phyloP scores from a whole-genome alignment of 2,888 invertebrate species.

The Odontomyia ornata region DNA sequence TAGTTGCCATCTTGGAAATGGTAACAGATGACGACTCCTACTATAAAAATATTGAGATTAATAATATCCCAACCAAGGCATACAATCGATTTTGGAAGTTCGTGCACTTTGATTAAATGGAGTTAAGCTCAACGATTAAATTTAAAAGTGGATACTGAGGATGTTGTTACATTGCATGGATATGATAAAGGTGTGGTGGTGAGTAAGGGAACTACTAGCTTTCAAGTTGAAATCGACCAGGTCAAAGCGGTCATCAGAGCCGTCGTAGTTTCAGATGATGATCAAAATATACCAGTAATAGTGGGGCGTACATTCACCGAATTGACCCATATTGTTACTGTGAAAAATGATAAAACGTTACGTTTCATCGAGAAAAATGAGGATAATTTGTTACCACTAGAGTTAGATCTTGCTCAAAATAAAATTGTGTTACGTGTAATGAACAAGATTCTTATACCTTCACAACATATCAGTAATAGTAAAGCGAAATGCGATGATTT shows the following conservation, averaged over 20 bases:
- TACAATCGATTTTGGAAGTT: constrained; percentile 48
- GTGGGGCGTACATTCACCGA: constrained; percentile 45
- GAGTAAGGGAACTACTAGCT: neutral
- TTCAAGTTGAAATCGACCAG: constrained; percentile 39
- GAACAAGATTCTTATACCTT: constrained; percentile 35
- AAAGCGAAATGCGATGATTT: constrained; percentile 17
- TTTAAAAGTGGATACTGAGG: neutral
- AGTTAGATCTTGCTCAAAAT: neutral
- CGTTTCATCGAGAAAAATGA: constrained; percentile 7
- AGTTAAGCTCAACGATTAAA: constrained; percentile 27
- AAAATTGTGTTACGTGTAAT: constrained; percentile 5
- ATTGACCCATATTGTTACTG: constrained; percentile 32
- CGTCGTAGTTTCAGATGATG: constrained; percentile 37
- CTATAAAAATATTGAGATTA: neutral
- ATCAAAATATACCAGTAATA: constrained; percentile 45
- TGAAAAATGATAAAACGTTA: constrained; percentile 17
- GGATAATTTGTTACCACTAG: neutral
- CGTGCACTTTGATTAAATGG: constrained; percentile 43
- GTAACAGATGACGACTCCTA: neutral
- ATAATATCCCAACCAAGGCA: constrained; percentile 19
- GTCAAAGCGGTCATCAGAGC: constrained; percentile 33
- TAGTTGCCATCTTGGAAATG: constrained; percentile 10
- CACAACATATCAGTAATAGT: constrained; percentile 20
- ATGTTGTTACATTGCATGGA: neutral
- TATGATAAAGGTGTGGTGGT: neutral